A percentile compares a stretch with the other conserved stretches of the same genome.
Evolutionary conservation across 1,140 invertebrate species (phyloP).

Genomic region (Eciton burchellii): DNA sequence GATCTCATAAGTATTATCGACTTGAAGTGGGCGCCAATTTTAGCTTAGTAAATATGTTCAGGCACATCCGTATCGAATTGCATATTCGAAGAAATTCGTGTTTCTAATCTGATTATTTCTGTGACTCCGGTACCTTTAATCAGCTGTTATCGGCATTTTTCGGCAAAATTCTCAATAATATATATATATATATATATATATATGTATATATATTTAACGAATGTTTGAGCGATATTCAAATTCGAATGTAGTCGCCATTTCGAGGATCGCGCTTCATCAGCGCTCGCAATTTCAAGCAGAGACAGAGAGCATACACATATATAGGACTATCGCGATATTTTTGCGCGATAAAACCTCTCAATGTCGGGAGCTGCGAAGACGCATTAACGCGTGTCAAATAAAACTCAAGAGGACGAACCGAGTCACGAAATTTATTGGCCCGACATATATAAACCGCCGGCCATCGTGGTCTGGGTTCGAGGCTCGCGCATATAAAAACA

Average conservation of each 20-base stretch:
- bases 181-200: no score
- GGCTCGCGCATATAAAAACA: slow-evolving; percentile 70
- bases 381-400: background rate
- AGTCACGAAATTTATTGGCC: background rate
- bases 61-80: no score
- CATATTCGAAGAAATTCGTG: no score
- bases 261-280: background rate
- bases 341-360: background rate
- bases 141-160: no score
- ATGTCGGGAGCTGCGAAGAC: background rate
- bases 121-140: no score
- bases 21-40: no score
- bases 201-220: background rate
- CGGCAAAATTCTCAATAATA: background rate
- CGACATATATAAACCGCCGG: background rate
- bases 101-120: no score
- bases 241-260: slow-evolving; percentile 7
- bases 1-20: no score
- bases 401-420: background rate
- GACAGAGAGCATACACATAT: no score
- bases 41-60: no score
- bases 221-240: background rate
- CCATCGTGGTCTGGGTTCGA: slow-evolving; percentile 69
- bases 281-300: background rate
- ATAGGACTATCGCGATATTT: background rate